These are phyloP conservation scores for Spilarctia lutea DNA, from an alignment of 2,888 invertebrate species.

Conservation along the genomic window DNA sequence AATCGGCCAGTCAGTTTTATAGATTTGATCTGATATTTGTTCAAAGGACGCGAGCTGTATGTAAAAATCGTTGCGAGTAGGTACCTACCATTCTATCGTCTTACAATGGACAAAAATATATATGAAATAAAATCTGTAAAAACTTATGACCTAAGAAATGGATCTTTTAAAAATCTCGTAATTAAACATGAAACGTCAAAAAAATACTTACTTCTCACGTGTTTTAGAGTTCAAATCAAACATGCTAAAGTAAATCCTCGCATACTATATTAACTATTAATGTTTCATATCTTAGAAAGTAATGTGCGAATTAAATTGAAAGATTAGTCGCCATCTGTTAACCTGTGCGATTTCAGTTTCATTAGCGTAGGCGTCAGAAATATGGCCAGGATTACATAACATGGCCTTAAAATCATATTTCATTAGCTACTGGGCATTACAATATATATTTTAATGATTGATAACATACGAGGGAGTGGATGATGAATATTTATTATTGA, in stretches of 20 bases:
- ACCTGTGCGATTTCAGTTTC: slow-evolving; percentile 47
- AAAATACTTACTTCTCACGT: not conserved
- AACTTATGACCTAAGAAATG: not conserved
- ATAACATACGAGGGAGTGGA: not conserved
- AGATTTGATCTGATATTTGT: too few species aligned
- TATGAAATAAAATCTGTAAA: too few species aligned
- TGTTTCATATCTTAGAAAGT: slow-evolving; percentile 29
- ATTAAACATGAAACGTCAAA: not conserved
- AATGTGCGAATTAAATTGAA: slow-evolving; percentile 54
- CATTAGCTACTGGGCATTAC: slow-evolving; percentile 38
- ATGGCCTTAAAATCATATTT: slow-evolving; percentile 34
- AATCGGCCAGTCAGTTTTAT: too few species aligned
- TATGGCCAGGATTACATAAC: slow-evolving; percentile 52
- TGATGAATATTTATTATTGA: too few species aligned
- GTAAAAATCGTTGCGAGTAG: too few species aligned
- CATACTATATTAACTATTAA: not conserved
- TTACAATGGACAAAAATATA: too few species aligned
- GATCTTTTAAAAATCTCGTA: not conserved
- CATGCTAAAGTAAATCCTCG: not conserved
- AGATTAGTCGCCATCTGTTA: slow-evolving; percentile 57
- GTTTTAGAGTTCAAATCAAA: not conserved
- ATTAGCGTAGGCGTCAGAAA: slow-evolving; percentile 58
- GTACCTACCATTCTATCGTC: too few species aligned
- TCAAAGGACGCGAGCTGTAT: too few species aligned
- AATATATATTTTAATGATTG: not conserved